Base-by-base conservation (phyloP, 1,140 invertebrate species). In the Plutomurus gul region DNA sequence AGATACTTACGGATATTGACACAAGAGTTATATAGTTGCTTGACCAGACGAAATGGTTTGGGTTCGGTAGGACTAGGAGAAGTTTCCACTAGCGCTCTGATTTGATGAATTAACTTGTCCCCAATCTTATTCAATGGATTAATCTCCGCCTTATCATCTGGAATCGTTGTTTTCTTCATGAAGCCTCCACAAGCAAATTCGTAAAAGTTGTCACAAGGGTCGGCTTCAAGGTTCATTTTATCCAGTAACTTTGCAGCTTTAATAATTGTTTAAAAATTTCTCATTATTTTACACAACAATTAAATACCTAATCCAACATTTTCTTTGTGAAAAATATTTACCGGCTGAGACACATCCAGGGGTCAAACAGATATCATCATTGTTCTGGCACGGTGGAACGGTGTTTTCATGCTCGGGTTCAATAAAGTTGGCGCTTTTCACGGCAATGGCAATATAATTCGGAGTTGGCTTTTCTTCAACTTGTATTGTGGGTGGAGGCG, bases 201-300 rank as follows among this genome's bases (percentile, higher is more conserved):
- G 85, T 96, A 97, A 86, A 97, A 98, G 85, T 97, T 94, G 77
- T 95, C 91, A 85, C 96, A 98, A 0, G 96, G 96, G 84, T 96
- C 91, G 0, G 93, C 90, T 10, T 87, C 88, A 1, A 87, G 84
- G 82, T 95, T 92, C 90, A 95, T 92, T 83, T 92, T 92, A 16
- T 89, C 86, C 0, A 94, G 85, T 3, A 95, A 88, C 75, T 88
- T 89, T 1, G 92, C 92, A 0, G 93, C 92, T 88, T 81, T n/a
- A 46, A 47, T n/a, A n/a, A n/a, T n/a, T n/a, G n/a, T n/a, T 16
- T 22, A 36, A 33, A 30, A 76, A n/a, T n/a, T n/a, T n/a, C n/a
- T 47, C 7, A 27, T 75, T n/a, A 33, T 5, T 77, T 13, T 37
- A 43, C 13, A 75, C 18, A 16, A 25, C 72, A 65, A 13, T 51